Base-by-base conservation (phyloP, 2,113 vertebrate genomes). In the Conger conger region DNA sequence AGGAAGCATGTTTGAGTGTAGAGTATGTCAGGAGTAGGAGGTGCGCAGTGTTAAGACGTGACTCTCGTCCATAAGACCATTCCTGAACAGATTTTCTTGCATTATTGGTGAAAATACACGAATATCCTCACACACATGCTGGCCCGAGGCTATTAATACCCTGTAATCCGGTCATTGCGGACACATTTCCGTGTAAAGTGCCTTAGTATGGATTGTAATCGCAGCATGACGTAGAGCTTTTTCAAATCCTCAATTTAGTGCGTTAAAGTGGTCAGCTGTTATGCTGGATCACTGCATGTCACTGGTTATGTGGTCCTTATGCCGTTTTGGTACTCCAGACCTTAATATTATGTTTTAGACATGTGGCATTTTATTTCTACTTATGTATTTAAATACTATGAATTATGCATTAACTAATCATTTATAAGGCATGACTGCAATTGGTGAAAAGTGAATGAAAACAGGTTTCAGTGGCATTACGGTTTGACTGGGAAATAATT, bases 111-210 rank as follows among this genome's bases (percentile, higher is more conserved):
- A 73, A 63, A 42, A 78, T 30, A 57, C 79, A 15, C 79, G 68
- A 82, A 83, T 27, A 5, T 85, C 87, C 79, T 0, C 9, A 76
- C 76, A 60, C 83, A 80, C 77, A 76, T 60, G 36, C 23, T 93
- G 89, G 90, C 83, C 83, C 35, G 77, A 80, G 79, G 87, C 87
- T 82, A 45, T 89, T 88, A 89, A 79, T 85, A 80, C 87, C 54
- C 79, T 15, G 40, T 80, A 80, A 80, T 45, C 38, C 0, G 68
- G 87, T 81, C 84, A 87, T 84, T 87, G 80, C 30, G 81, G 9
- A 83, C 0, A 82, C 84, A 84, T 77, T 84, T n/a, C 18, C 38
- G 20, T 23, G 36, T 53, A 81, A 83, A 50, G 37, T 53, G 13
- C 63, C 68, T 30, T 50, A 79, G 57, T 80, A 18, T 36, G 18